Evolutionary conservation across 2,888 invertebrate genomes (phyloP), one percentile per base, ranked within the genome.

Genomic region (Argynnis bischoffii): DNA sequence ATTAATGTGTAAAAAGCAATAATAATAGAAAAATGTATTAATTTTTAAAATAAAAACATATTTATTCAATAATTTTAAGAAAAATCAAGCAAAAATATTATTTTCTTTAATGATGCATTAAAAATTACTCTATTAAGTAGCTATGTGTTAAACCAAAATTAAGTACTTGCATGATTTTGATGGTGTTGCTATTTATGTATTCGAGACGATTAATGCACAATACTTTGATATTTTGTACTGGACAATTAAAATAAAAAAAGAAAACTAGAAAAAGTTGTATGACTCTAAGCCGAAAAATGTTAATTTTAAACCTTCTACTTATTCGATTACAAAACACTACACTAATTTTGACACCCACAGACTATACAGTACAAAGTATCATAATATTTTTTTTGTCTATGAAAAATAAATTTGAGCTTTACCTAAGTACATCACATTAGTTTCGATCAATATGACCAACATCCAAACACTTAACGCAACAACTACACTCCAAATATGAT

Each of bases 341-440:
- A 3, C 26, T 63, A 5, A 56, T 50, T 21, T 51, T 41, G 16
- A 41, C 41, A 55, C 31, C 50, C 35, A 26, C n/a, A 63, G 15
- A 55, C 21, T 16, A 8, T 41, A 35, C 67, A 60, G 47, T 67
- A 70, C 64, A 70, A 67, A 67, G 55, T 60, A 64, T 35, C 51
- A 64, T 26, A 70, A 67, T 4, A 4, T 35, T 46, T 18, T 15
- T 53, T 26, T 51, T 46, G 57, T 48, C 26, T 66, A 63, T 59
- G 55, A 74, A 72, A 70, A 71, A 66, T 67, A 64, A 55, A 69
- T 68, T 75, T 75, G 71, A 73, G 73, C 71, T 70, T 70, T 70
- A 71, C 66, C 67, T 74, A 72, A 75, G 59, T 77, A 75, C 47
- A 77, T 77, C 54, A 74, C 73, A 63, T 67, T 72, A 50, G 72